phyloP scores from a whole-genome alignment of 2,888 invertebrate genomes.

The Spilosoma lubricipeda region DNA sequence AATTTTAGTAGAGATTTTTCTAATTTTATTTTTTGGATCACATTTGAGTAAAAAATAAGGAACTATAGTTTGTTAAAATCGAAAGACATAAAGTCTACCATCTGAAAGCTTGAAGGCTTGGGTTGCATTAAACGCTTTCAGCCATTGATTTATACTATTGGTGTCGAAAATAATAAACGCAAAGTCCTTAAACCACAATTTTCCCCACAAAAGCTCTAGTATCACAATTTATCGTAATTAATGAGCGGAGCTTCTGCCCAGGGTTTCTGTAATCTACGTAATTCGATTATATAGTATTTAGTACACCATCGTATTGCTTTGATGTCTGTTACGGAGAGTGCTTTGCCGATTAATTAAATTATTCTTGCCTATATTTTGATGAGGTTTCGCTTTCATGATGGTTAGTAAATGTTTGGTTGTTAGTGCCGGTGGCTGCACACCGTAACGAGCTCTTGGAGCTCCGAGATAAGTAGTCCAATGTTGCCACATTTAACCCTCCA shows the following conservation, averaged over 20 bases:
- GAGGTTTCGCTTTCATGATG: slow-evolving; percentile 12
- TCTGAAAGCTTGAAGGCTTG: not conserved
- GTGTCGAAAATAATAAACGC: slow-evolving; percentile 1
- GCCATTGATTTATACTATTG: not conserved
- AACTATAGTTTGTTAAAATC: too few relatives aligned
- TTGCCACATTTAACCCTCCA: not conserved
- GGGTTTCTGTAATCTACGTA: slow-evolving; percentile 29
- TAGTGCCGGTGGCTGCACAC: slow-evolving; percentile 14
- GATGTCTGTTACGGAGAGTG: slow-evolving; percentile 20
- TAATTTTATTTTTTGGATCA: too few relatives aligned
- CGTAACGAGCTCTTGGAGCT: slow-evolving; percentile 2
- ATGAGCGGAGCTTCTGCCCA: slow-evolving; percentile 20
- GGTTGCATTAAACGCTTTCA: not conserved
- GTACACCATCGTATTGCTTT: slow-evolving; percentile 35
- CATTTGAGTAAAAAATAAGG: too few relatives aligned
- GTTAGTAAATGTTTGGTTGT: slow-evolving; percentile 13
- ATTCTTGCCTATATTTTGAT: slow-evolving; percentile 2
- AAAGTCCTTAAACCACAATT: not conserved
- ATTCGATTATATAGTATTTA: slow-evolving; percentile 28
- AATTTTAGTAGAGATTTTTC: too few relatives aligned
- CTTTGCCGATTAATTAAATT: slow-evolving; percentile 17
- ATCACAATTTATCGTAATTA: slow-evolving; percentile 35
- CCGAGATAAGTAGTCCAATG: not conserved
- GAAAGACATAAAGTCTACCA: not conserved
- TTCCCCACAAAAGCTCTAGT: slow-evolving; percentile 3